Conservation (phyloP, 2,797 vertebrate genomes). For the Euphonia xanthogaster region DNA sequence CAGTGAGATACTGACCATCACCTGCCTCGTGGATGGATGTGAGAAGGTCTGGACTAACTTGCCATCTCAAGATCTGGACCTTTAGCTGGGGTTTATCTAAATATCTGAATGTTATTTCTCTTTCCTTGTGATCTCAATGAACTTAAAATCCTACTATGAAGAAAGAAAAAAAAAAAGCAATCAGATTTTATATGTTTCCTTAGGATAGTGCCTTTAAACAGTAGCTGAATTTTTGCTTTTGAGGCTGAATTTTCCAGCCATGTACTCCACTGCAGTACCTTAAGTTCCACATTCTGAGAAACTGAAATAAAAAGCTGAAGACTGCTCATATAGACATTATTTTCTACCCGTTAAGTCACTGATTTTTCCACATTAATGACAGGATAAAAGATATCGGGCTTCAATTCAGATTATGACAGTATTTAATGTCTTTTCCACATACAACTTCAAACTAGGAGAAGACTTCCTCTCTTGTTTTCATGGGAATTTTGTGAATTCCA, state of each 20-base stretch:
- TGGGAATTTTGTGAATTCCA: slow-evolving; percentile 75
- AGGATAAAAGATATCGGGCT: slow-evolving; percentile 76
- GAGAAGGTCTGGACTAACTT: background rate
- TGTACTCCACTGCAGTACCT: slow-evolving; percentile 15
- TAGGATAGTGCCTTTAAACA: background rate
- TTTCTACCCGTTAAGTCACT: slow-evolving; percentile 70
- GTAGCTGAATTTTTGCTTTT: background rate
- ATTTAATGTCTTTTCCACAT: slow-evolving; percentile 79
- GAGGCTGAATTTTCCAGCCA: slow-evolving; percentile 43
- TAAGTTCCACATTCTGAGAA: slow-evolving; percentile 59
- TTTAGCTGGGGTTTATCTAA: background rate
- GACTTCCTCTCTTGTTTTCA: slow-evolving; percentile 73
- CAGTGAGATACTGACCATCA: background rate
- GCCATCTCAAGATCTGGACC: background rate
- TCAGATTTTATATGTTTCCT: background rate
- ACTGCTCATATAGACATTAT: slow-evolving; percentile 56
- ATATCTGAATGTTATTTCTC: background rate
- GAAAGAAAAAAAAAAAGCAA: background rate
- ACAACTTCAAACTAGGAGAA: slow-evolving; percentile 60
- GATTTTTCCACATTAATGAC: slow-evolving; percentile 79
- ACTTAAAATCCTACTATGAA: background rate
- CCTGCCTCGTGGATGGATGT: background rate
- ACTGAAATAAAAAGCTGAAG: slow-evolving; percentile 49
- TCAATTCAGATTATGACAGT: slow-evolving; percentile 75
- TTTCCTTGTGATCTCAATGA: background rate